Evolutionary conservation across 2,113 vertebrate species (phyloP), one percentile per base, ranked within the genome.

Genomic region (Monopterus albus): DNA sequence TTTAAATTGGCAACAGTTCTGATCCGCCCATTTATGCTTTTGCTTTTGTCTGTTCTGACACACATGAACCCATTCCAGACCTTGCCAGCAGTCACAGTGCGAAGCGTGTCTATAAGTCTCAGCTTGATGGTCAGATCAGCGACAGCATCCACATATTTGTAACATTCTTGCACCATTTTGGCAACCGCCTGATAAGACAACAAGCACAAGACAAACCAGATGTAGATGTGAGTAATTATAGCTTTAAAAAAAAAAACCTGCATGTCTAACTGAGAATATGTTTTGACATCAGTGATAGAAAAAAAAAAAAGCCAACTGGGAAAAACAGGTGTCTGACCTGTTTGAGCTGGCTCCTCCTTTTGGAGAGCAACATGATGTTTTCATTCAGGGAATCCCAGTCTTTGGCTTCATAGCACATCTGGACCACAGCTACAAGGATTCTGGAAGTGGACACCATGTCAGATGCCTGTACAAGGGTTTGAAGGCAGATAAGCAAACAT

Each of bases 101-200:
- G 93, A 67, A 99, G 94, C 0, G 97, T 99, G 88, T 99, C 98
- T 12, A 99, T 99, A 59, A 99, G 91, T 50, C 94, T 91, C 82
- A 99, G 93, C 89, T 99, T 99, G 88, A 96, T 92, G 1, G 96
- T 92, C 25, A 97, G 85, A 81, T 99, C 97, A 80, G 93, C 95
- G 80, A 96, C 77, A 63, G 95, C 87, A 62, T 98, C 97, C 49
- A 99, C 96, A 0, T 99, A 99, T 56, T 95, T 95, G 89, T 96
- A 99, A 90, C 97, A 98, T 90, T 98, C 96, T 65, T 99, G 98
- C 73, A 99, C 98, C 98, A 99, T 99, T 93, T 98, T 99, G 76
- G 96, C 96, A 90, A 99, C 98, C 85, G 98, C 98, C 97, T 99
- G 60, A 18, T 13, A 65, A 75, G 17, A 79, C 14, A 79, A 21